Evolutionary conservation across 2,113 vertebrate species (phyloP), one percentile per base, ranked within the genome.

Genomic region (Brachypodius melanocephalos): DNA sequence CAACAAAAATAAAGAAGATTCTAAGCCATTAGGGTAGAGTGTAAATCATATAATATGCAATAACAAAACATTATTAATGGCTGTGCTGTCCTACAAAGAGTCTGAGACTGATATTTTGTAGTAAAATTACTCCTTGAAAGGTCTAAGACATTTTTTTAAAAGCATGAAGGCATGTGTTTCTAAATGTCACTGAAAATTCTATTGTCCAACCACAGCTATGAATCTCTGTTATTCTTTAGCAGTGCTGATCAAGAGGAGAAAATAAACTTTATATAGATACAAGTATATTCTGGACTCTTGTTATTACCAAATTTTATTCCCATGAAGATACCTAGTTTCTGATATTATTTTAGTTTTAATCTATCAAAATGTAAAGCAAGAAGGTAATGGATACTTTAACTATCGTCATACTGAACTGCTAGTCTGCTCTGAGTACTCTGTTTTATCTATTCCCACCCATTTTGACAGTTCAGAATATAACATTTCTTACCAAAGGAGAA

Each of bases 61-160:
- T 93, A 97, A 90, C 58, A 96, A 92, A 96, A n/a, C 38, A 95
- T 96, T 96, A 97, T 95, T 96, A 92, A 97, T 97, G 74, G 43
- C 38, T 42, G 7, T 85, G 42, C 79, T 95, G 40, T 87, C 75
- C 84, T 96, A 81, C 49, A 89, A 79, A 93, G 38, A 90, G 38
- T 48, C 65, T 75, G 82, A 84, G 59, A 85, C 62, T 85, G 63
- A 59, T 88, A 71, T 76, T 93, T 52, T 51, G 29, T 69, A 89
- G 72, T 65, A 87, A 93, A 95, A 90, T 91, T 89, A 68, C 43
- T 67, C 88, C 48, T 62, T 92, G 57, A 95, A 90, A 89, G 58
- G 42, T 77, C 32, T 72, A 36, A 62, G 2, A 0, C 10, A 48
- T 76, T 52, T 90, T 72, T 73, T 73, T 46, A 29, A 81, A 90